These are phyloP conservation scores for Morelia viridis DNA, from an alignment of 2,797 vertebrate genomes.

Conservation along the genomic window DNA sequence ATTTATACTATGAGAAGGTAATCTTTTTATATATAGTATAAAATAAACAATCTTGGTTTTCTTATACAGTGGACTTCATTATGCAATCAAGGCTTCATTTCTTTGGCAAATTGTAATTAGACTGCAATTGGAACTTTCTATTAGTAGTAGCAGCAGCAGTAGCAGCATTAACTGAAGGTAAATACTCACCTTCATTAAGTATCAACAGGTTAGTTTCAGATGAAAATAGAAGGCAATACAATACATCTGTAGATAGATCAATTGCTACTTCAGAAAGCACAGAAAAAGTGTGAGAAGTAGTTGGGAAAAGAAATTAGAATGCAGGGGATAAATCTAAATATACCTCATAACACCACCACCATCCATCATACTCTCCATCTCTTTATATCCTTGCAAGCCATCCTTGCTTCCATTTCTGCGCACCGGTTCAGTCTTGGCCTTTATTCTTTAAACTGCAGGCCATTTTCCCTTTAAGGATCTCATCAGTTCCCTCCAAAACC, in stretches of 20 bases:
- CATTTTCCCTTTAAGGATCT: no score
- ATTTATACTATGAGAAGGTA: background rate
- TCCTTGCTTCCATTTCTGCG: no score
- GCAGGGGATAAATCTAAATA: background rate
- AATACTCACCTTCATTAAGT: background rate
- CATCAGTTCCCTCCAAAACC: no score
- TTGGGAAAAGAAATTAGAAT: background rate
- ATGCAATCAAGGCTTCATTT: background rate
- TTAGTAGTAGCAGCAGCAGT: background rate
- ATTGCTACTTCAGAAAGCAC: background rate
- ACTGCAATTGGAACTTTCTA: background rate
- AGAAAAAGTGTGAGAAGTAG: background rate
- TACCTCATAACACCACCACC: background rate
- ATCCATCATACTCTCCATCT: background rate
- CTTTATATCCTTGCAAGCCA: no score
- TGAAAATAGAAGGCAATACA: background rate
- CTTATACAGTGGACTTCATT: background rate
- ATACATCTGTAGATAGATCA: background rate
- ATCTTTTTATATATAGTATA: background rate
- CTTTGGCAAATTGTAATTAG: accelerated
- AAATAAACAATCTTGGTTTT: background rate
- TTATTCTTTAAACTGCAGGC: no score
- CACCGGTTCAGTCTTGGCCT: no score
- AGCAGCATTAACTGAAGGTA: background rate
- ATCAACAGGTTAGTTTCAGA: background rate